phyloP scores from a whole-genome alignment of 2,797 vertebrate genomes.

The Squalus acanthias region DNA sequence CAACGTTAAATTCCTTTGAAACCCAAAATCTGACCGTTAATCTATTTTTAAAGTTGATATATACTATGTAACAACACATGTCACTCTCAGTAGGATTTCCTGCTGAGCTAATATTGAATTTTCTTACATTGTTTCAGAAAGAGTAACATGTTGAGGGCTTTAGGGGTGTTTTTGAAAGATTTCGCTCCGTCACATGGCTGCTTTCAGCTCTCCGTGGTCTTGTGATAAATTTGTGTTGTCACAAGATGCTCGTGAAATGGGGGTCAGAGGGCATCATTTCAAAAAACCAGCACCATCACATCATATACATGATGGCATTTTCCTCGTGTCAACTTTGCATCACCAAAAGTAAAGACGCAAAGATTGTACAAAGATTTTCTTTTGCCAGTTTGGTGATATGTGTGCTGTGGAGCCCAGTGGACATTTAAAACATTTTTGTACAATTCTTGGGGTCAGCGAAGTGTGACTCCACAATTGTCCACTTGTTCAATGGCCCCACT shows the following conservation, averaged over 20 bases:
- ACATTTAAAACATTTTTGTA: background rate
- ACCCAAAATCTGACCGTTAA: background rate
- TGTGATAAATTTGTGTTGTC: background rate
- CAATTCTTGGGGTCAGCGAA: background rate
- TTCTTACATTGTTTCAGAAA: background rate
- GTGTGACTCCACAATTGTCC: background rate
- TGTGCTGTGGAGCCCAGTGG: background rate
- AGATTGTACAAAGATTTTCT: background rate
- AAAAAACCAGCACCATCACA: background rate
- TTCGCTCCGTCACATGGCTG: background rate
- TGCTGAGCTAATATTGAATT: background rate
- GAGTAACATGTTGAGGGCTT: background rate
- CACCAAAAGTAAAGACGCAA: background rate
- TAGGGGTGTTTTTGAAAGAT: background rate
- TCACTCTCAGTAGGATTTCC: background rate
- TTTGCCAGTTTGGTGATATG: background rate
- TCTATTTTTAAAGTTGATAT: background rate
- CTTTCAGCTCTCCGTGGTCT: background rate
- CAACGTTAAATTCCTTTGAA: background rate
- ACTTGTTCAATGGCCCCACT: background rate
- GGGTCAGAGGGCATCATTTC: background rate
- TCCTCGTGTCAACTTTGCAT: background rate
- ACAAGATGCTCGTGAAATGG: background rate
- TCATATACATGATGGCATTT: background rate
- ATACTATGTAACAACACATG: background rate